Conservation (phyloP, 2,113 vertebrate species). For the Pluvialis apricaria region DNA sequence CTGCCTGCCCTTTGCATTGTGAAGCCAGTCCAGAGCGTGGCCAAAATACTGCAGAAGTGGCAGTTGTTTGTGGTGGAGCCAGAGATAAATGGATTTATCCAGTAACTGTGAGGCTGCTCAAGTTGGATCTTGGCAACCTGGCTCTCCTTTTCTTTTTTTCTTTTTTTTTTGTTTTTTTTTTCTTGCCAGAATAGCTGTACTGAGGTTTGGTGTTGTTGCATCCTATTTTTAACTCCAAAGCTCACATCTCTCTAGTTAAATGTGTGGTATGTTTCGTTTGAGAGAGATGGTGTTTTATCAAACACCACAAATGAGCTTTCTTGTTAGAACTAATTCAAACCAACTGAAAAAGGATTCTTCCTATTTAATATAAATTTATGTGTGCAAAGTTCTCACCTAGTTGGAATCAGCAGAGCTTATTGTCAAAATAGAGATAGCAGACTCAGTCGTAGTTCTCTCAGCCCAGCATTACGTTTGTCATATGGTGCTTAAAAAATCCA, state of each 20-base stretch:
- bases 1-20: slow-evolving; percentile 37
- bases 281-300: not conserved
- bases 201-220: not conserved
- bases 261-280: not conserved
- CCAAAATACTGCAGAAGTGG: not conserved
- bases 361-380: not conserved
- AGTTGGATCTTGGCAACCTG: not conserved
- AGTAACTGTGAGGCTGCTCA: not conserved
- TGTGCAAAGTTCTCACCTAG: not conserved
- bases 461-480: not conserved
- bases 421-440: not conserved
- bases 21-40: not conserved
- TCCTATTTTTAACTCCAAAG: slow-evolving; percentile 45
- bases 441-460: not conserved
- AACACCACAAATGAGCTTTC: not conserved
- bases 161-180: not conserved
- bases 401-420: not conserved
- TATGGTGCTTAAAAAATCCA: not conserved
- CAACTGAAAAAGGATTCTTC: not conserved
- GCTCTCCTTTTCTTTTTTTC: not conserved
- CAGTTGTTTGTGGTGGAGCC: not conserved
- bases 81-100: not conserved
- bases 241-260: not conserved
- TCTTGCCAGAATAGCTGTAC: not conserved
- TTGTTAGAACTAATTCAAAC: not conserved